Evolutionary conservation across 2,797 vertebrate species (phyloP).

Genomic region (Acanthurus leucopareius): DNA sequence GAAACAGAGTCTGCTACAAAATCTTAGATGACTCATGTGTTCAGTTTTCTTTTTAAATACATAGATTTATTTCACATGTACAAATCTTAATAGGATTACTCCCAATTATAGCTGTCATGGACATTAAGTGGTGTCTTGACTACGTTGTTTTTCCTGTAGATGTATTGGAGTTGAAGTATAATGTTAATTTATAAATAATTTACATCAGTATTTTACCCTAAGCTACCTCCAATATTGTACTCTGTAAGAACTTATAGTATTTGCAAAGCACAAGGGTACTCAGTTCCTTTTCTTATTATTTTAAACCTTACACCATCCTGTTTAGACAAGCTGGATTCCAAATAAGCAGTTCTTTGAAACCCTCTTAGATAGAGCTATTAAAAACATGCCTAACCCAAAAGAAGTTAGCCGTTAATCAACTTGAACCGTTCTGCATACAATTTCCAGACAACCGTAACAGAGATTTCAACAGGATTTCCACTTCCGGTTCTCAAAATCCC

Average conservation of each 20-base stretch:
- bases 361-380: background rate
- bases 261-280: background rate
- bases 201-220: background rate
- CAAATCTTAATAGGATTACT: no score
- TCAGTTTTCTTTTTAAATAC: background rate
- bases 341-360: background rate
- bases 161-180: background rate
- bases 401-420: background rate
- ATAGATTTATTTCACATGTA: no score
- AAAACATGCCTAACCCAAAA: background rate
- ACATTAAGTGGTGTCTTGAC: background rate
- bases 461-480: slow-evolving; percentile 32
- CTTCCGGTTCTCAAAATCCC: slow-evolving; percentile 26
- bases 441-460: background rate
- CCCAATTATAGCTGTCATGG: no score
- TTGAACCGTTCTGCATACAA: background rate
- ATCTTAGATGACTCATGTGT: background rate
- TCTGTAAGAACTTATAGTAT: no score
- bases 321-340: background rate
- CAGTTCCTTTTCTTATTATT: background rate
- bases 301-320: background rate
- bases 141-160: background rate
- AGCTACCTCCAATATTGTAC: background rate
- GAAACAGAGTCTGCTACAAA: slow-evolving; percentile 8
- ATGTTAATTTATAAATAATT: background rate